A percentile compares a stretch with the other conserved stretches of the same genome.
These are phyloP conservation scores for Mesaphorura yosii DNA, from an alignment of 1,140 invertebrate species.

Conservation along the genomic window DNA sequence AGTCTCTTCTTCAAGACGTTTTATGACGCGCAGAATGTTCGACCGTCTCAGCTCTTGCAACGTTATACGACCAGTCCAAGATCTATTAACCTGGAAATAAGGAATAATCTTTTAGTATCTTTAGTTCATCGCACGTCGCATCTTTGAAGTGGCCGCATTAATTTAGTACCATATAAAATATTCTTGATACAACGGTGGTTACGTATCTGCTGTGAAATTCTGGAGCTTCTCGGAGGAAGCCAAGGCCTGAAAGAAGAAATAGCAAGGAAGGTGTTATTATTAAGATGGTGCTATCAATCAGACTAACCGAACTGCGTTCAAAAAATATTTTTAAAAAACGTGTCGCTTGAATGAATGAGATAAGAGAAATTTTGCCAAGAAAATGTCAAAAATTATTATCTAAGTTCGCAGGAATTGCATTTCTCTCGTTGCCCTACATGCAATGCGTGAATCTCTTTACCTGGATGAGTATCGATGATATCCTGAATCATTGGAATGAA, in stretches of 20 bases:
- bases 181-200: conserved; percentile 72
- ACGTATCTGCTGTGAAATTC: conserved; percentile 80
- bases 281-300: too few species aligned
- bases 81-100: conserved; percentile 63
- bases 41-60: conserved; percentile 79
- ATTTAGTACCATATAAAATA: conserved; percentile 59
- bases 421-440: too few species aligned
- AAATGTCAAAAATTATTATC: not conserved
- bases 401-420: too few species aligned
- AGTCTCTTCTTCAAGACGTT: conserved; percentile 49
- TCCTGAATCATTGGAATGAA: conserved; percentile 89
- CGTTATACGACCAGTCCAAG: conserved; percentile 89
- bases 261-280: too few species aligned
- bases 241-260: conserved; percentile 45
- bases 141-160: not conserved
- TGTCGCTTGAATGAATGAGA: conserved; percentile 47
- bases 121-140: not conserved
- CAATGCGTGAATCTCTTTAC: too few species aligned
- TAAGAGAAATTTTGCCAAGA: not conserved
- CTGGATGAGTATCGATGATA: conserved; percentile 98
- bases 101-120: not conserved
- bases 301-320: too few species aligned
- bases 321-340: conserved; percentile 43
- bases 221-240: conserved; percentile 89
- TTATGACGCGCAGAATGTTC: conserved; percentile 69